Conservation (phyloP, 2,113 vertebrate species). For the Sebastes schlegelii region DNA sequence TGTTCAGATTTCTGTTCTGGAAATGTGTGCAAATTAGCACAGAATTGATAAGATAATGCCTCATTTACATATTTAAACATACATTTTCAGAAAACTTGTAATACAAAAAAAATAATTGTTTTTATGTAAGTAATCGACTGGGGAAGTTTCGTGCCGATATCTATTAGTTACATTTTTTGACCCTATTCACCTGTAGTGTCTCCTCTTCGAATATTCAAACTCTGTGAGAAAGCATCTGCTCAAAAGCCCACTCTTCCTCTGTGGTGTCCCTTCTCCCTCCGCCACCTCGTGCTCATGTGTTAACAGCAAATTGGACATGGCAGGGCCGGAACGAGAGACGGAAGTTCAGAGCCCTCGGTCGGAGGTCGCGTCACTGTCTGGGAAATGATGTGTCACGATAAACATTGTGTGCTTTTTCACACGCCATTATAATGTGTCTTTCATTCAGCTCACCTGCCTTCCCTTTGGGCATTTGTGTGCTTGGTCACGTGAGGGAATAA, state of each 20-base stretch:
- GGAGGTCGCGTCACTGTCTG: conserved; percentile 72
- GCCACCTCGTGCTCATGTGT: conserved; percentile 63
- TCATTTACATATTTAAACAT: too few relatives aligned
- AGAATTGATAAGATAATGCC: too few relatives aligned
- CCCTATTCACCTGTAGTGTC: too few relatives aligned
- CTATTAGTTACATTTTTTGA: too few relatives aligned
- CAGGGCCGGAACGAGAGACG: conserved; percentile 60
- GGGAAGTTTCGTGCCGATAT: too few relatives aligned
- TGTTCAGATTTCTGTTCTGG: too few relatives aligned
- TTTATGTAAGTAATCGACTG: too few relatives aligned
- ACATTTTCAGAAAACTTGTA: too few relatives aligned
- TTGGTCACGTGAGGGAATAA: neutral
- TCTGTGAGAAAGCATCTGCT: conserved; percentile 17
- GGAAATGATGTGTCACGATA: conserved; percentile 31
- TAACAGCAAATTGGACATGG: conserved; percentile 71
- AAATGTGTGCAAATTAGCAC: too few relatives aligned
- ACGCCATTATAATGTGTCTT: neutral
- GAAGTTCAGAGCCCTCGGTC: conserved; percentile 74
- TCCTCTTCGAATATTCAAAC: neutral
- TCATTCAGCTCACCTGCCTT: neutral
- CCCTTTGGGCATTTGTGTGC: neutral
- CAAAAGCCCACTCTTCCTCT: conserved; percentile 40
- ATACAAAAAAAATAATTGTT: too few relatives aligned
- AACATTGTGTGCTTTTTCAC: conserved; percentile 42
- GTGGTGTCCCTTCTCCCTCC: conserved; percentile 61